Base-by-base conservation (phyloP, 2,797 vertebrate species). In the Peromyscus nudipes region DNA sequence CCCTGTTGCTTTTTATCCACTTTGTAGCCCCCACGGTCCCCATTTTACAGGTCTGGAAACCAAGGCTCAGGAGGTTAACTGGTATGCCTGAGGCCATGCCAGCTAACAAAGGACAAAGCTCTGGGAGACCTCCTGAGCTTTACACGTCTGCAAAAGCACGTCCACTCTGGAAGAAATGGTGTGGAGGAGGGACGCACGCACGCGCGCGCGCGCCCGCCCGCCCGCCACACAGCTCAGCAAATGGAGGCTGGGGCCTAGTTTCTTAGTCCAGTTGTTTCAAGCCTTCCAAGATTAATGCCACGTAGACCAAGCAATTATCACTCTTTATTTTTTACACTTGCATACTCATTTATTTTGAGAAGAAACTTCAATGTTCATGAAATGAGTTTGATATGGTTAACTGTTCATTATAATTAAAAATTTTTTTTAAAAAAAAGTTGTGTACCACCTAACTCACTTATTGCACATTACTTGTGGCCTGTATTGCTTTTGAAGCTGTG, bases 21-120 rank as follows among this genome's bases (percentile, higher is more conserved):
- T 16, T 27, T 6, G 2, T 17, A 55, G 71, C 73, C 67, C 52
- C 83, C 29, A 57, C n/a, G 84, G 67, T 40, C 85, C 73, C 92
- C 79, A 43, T 83, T 95, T 96, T 89, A 84, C 82, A 96, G 97
- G 60, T 37, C 10, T 81, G 92, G 75, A 97, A 92, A 73, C 49
- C 37, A 49, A 97, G 93, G 88, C 82, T 93, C 34, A 5, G 62
- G 79, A 91, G 80, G 64, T 92, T 93, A 88, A 40, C 65, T 16
- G 82, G 49, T 75, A 3, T 17, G 76, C 82, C 87, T 4, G 1
- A 6, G 37, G 75, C 62, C 79, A 9, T 27, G 3, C 6, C 67
- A 55, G 55, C 71, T 75, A 25, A 91, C 86, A 34, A 60, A 17
- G 46, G 76, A 86, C 11, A 25, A 65, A 40, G 27, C 55, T 92